Evolutionary conservation across 2,797 vertebrate genomes (phyloP).

Genomic region (Eulemur coronatus): DNA sequence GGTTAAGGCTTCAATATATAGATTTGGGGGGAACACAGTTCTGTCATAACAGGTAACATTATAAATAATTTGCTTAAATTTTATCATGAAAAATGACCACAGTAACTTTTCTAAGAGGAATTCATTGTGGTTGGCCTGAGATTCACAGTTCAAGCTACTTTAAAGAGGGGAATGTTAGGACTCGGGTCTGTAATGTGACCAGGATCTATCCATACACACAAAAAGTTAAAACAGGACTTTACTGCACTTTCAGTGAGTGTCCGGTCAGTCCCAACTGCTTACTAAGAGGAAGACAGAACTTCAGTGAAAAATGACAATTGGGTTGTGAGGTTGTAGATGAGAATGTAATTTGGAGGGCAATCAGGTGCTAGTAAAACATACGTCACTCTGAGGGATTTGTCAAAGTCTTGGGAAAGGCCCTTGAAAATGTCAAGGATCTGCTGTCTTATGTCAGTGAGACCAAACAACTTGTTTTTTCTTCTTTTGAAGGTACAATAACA

Average conservation of each 20-base stretch:
- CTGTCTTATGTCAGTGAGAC: neutral
- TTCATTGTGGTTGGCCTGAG: neutral
- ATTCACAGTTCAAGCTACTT: neutral
- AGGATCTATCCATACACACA: neutral
- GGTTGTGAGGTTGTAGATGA: neutral
- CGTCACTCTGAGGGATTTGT: neutral
- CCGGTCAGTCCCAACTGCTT: neutral
- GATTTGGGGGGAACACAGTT: neutral
- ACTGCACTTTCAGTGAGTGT: neutral
- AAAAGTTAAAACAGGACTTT: neutral
- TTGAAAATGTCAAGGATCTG: neutral
- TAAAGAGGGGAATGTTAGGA: neutral
- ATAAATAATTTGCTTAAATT: neutral
- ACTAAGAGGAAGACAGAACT: neutral
- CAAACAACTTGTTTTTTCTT: neutral
- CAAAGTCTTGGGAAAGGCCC: neutral
- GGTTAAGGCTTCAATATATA: neutral
- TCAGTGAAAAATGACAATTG: neutral
- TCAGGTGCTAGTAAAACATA: neutral
- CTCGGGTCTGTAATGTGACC: neutral
- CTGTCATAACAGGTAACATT: neutral
- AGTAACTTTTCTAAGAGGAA: neutral
- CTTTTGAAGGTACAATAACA: constrained; percentile 19
- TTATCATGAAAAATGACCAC: neutral
- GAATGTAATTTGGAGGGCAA: neutral